These are phyloP conservation scores for Rhinatrema bivittatum DNA, from an alignment of 2,797 vertebrate species.

Conservation along the genomic window DNA sequence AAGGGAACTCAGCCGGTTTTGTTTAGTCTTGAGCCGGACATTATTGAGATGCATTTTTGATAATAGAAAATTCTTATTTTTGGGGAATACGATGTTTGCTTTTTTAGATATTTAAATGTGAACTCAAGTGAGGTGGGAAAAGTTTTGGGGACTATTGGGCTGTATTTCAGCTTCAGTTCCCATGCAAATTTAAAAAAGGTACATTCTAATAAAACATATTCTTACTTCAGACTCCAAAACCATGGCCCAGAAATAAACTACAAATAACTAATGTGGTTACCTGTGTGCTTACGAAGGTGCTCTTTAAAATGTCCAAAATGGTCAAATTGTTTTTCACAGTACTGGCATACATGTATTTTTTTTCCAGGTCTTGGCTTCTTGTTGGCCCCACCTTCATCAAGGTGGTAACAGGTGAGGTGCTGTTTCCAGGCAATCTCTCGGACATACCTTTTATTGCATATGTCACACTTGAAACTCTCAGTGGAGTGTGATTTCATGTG, in stretches of 20 bases:
- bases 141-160: too few species aligned
- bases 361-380: slow-evolving; percentile 83
- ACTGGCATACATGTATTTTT: slow-evolving; percentile 93
- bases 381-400: slow-evolving; percentile 74
- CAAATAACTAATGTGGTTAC: slow-evolving; percentile 49
- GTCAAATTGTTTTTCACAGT: slow-evolving; percentile 94
- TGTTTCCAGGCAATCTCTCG: slow-evolving; percentile 91
- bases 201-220: too few species aligned
- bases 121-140: too few species aligned
- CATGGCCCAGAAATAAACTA: not conserved
- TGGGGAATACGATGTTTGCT: too few species aligned
- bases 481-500: slow-evolving; percentile 90
- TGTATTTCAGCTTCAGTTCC: too few species aligned
- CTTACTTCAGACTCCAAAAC: too few species aligned
- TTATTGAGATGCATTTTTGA: too few species aligned
- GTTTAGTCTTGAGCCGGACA: too few species aligned
- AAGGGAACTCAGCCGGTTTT: too few species aligned
- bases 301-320: slow-evolving; percentile 99
- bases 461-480: slow-evolving; percentile 81
- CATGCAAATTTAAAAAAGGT: too few species aligned
- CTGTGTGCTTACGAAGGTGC: slow-evolving; percentile 93
- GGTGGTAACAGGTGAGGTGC: slow-evolving; percentile 84
- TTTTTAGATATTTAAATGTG: too few species aligned
- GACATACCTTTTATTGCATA: slow-evolving; percentile 89
- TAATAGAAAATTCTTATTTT: too few species aligned